Percentiles rank a stretch among this genome's conserved stretches.
These are phyloP conservation scores for Noctilio leporinus DNA, from an alignment of 2,113 vertebrate genomes.

Conservation along the genomic window DNA sequence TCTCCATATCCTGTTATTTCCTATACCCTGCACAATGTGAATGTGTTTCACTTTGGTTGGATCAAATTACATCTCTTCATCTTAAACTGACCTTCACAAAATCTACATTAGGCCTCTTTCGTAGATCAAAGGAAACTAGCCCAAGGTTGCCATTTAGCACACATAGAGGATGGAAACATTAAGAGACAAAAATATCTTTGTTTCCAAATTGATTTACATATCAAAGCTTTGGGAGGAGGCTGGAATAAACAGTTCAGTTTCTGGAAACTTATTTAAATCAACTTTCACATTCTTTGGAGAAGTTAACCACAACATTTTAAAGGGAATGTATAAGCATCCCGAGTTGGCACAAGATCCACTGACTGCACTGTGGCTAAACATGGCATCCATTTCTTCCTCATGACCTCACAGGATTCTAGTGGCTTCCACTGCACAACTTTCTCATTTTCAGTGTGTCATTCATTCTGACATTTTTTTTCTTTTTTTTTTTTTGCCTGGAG, in stretches of 20 bases:
- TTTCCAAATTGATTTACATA: conserved; percentile 71
- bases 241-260: conserved; percentile 66
- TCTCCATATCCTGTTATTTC: neutral
- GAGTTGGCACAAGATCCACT: neutral
- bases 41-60: neutral
- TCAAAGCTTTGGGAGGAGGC: conserved; percentile 59
- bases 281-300: conserved; percentile 62
- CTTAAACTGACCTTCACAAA: conserved; percentile 42
- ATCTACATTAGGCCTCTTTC: neutral
- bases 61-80: conserved; percentile 4
- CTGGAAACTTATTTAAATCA: conserved; percentile 68
- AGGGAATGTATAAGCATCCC: conserved; percentile 45
- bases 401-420: conserved; percentile 33
- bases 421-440: neutral
- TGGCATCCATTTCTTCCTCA: neutral
- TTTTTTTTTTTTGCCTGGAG: neutral
- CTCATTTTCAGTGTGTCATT: conserved; percentile 30
- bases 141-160: conserved; percentile 27
- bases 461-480: neutral
- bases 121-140: conserved; percentile 44
- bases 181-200: conserved; percentile 65
- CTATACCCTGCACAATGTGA: neutral
- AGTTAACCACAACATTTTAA: conserved; percentile 62
- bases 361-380: conserved; percentile 3
- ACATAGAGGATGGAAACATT: conserved; percentile 40